Conservation (phyloP, 2,113 vertebrate species). For the Forbesichthys papilliferus region DNA sequence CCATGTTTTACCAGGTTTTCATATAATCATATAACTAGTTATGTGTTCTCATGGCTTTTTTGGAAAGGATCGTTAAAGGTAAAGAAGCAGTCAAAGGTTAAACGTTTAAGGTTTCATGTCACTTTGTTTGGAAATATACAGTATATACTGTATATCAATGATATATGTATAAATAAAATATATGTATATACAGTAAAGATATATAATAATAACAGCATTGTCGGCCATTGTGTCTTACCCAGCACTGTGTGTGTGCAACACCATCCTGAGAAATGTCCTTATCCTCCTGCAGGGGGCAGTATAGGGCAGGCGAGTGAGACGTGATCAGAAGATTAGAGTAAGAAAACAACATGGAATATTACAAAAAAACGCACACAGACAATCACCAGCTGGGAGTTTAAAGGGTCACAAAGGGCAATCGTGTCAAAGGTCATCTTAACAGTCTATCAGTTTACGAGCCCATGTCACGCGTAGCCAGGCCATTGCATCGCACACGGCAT, state of each 20-base stretch:
- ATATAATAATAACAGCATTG: background rate
- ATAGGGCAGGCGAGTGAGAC: background rate
- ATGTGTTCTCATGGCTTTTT: no score
- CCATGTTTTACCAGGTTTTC: no score
- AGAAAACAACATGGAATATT: background rate
- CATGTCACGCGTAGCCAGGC: constrained; percentile 4
- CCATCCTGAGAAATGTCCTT: constrained; percentile 28
- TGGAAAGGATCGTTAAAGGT: background rate
- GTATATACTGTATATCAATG: no score
- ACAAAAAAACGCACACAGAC: background rate
- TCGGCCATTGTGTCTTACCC: constrained; percentile 63
- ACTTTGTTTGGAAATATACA: no score
- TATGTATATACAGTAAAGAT: background rate
- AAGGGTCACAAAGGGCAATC: constrained; percentile 10
- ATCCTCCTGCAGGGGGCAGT: constrained; percentile 48
- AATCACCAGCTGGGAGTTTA: constrained; percentile 12
- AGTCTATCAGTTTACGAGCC: constrained; percentile 44
- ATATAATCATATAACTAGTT: no score
- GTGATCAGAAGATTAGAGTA: background rate
- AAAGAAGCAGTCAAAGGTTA: no score
- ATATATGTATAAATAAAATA: background rate
- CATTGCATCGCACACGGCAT: constrained; percentile 5
- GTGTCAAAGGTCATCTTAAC: constrained; percentile 17
- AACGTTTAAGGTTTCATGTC: no score
- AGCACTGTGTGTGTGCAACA: constrained; percentile 47